These are phyloP conservation scores for Alca torda DNA, from an alignment of 2,797 vertebrate genomes.

Conservation along the genomic window DNA sequence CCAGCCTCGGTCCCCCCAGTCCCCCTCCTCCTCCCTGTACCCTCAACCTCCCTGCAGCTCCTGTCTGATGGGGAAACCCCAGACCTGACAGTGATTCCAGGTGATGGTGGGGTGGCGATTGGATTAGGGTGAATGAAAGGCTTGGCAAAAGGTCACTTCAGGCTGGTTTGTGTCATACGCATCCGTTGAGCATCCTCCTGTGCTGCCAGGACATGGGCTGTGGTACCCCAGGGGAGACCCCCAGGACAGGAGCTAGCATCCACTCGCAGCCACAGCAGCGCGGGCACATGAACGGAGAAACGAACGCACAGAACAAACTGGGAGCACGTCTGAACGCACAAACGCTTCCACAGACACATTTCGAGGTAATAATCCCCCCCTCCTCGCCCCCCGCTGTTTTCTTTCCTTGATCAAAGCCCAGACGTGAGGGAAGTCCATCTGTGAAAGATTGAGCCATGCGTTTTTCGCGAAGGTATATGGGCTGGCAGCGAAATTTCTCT, in stretches of 20 bases:
- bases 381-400: background rate
- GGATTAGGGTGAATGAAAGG: background rate
- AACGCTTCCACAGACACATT: slow-evolving; percentile 4
- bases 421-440: slow-evolving; percentile 65
- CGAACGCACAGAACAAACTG: accelerated
- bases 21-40: background rate
- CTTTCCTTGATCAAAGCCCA: slow-evolving; percentile 54
- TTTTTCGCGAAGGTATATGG: slow-evolving; percentile 26
- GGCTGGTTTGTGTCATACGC: background rate
- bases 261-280: accelerated
- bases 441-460: slow-evolving; percentile 27
- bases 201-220: accelerated
- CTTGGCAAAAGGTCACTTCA: background rate
- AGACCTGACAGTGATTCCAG: accelerated
- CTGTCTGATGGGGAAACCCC: background rate
- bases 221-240: background rate
- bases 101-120: accelerated
- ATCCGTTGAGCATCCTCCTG: accelerated
- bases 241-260: background rate
- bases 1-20: background rate
- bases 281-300: background rate
- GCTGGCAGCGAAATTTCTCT: slow-evolving; percentile 60
- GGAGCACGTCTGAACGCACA: background rate
- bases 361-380: background rate
- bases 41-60: background rate